Evolutionary conservation across 2,113 vertebrate genomes (phyloP).

Genomic region (Hypanus sabinus): DNA sequence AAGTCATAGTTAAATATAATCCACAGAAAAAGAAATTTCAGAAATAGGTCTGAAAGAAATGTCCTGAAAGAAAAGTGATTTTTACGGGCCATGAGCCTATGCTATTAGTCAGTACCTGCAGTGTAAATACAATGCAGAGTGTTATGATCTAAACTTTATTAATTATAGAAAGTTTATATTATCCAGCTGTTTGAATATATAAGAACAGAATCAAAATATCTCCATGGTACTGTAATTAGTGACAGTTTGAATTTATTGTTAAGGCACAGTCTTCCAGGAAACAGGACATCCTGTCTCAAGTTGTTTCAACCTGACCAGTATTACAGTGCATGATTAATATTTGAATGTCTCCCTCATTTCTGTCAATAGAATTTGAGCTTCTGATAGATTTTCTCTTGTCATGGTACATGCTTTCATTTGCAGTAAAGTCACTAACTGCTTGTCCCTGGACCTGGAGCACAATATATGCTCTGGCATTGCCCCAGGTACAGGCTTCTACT

Average conservation of each 20-base stretch:
- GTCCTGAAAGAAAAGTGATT: not conserved
- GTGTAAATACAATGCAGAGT: not conserved
- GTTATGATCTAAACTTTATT: not conserved
- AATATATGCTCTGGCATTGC: too few species aligned
- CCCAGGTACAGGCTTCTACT: too few species aligned
- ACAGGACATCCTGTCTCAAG: constrained; percentile 30
- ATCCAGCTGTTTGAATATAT: not conserved
- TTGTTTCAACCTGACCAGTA: not conserved
- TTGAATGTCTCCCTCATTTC: not conserved
- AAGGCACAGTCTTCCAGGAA: constrained; percentile 9
- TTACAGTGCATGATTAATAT: constrained; percentile 3
- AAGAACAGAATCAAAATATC: not conserved
- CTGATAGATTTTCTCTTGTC: too few species aligned
- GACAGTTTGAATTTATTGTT: not conserved
- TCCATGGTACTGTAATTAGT: not conserved
- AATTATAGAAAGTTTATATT: too few species aligned
- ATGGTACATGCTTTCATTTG: too few species aligned
- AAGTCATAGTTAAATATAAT: not conserved
- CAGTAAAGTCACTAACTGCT: too few species aligned
- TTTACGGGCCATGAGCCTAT: not conserved
- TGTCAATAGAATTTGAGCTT: constrained; percentile 12
- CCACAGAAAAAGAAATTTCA: not conserved
- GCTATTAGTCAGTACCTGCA: not conserved
- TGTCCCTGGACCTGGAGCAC: too few species aligned
- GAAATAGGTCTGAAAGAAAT: not conserved